phyloP scores from a whole-genome alignment of 2,113 vertebrate species.

The Cavia porcellus region DNA sequence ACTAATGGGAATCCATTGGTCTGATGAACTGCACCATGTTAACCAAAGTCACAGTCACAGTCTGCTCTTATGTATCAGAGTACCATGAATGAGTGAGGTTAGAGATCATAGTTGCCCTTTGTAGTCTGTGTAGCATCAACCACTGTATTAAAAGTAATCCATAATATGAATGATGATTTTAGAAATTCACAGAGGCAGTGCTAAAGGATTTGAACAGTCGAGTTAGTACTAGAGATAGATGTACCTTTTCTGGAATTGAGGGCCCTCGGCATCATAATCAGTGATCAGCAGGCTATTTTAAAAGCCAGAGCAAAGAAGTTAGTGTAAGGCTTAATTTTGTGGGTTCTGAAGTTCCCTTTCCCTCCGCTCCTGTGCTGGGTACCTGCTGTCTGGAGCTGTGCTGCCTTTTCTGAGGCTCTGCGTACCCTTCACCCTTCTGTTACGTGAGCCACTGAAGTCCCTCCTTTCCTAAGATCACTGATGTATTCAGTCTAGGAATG shows the following conservation, averaged over 20 bases:
- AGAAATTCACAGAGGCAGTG: slow-evolving; percentile 10
- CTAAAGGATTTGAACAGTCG: neutral
- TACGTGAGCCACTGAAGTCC: neutral
- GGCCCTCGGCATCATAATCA: neutral
- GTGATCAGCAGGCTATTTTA: neutral
- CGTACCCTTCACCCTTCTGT: neutral
- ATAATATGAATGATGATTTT: slow-evolving; percentile 2
- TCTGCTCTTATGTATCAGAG: neutral
- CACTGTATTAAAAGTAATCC: neutral
- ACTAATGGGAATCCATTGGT: neutral
- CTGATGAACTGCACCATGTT: slow-evolving; percentile 4
- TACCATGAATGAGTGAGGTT: neutral
- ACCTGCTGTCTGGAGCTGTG: neutral
- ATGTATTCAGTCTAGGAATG: neutral
- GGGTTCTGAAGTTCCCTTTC: neutral
- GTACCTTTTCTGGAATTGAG: slow-evolving; percentile 27
- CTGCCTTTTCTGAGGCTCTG: neutral
- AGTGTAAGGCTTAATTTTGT: neutral
- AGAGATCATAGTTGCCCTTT: neutral
- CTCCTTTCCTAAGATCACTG: slow-evolving; percentile 18
- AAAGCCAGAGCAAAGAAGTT: slow-evolving; percentile 25
- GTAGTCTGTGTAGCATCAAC: neutral
- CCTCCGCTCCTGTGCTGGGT: neutral
- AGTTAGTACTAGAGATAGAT: neutral
- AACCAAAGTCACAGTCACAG: neutral